phyloP scores from a whole-genome alignment of 2,113 vertebrate genomes.

The Tinamus guttatus region DNA sequence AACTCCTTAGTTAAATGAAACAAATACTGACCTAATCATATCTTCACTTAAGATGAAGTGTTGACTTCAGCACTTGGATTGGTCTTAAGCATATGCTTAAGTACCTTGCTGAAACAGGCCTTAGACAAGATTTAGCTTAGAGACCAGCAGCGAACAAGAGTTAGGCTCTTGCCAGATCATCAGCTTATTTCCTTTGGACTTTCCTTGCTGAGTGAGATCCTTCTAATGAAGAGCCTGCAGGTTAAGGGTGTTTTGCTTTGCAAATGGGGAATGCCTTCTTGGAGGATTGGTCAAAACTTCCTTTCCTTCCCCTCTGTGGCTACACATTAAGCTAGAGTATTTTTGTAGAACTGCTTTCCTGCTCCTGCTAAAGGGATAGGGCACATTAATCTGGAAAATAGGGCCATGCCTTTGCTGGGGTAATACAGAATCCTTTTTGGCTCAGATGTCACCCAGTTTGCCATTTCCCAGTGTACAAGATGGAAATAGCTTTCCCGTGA shows the following conservation, averaged over 20 bases:
- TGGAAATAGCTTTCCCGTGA: constrained; percentile 51
- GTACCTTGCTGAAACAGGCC: neutral
- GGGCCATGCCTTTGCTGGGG: neutral
- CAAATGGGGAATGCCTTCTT: neutral
- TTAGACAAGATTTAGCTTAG: neutral
- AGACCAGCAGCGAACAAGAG: neutral
- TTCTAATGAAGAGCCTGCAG: neutral
- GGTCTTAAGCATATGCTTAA: neutral
- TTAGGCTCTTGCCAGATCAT: neutral
- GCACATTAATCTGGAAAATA: neutral
- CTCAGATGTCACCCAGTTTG: neutral
- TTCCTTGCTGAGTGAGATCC: neutral
- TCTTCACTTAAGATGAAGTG: neutral
- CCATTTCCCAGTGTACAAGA: constrained; percentile 21
- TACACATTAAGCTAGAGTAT: neutral
- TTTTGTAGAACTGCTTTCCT: neutral
- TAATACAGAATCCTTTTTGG: neutral
- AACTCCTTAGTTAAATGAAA: neutral
- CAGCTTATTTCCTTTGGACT: neutral
- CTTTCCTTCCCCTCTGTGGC: neutral
- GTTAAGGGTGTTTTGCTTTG: neutral
- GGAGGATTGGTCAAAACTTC: neutral
- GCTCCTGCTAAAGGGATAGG: neutral
- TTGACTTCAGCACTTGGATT: neutral
- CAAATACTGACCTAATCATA: neutral